Evolutionary conservation across 2,888 invertebrate species (phyloP).

Genomic region (Camponotus fellah): DNA sequence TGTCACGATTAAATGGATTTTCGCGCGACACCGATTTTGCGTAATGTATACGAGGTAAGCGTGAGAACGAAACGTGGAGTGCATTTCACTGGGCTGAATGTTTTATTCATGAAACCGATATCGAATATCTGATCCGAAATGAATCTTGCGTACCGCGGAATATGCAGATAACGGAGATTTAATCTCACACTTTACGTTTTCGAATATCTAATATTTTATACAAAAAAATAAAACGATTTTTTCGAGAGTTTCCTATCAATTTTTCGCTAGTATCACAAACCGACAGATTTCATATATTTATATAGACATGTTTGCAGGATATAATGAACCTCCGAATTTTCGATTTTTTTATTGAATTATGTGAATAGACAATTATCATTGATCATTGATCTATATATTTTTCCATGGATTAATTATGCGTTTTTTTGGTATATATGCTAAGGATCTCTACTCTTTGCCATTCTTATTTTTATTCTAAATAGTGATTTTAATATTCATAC

Average conservation of each 20-base stretch:
- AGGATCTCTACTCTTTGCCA: too few species aligned
- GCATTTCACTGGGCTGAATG: neutral
- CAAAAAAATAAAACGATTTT: neutral
- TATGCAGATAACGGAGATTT: neutral
- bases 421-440: too few species aligned
- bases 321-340: neutral
- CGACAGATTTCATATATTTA: neutral
- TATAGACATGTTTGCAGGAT: neutral
- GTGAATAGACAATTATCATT: too few species aligned
- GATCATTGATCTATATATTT: too few species aligned
- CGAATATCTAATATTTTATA: neutral
- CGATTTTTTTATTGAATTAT: too few species aligned
- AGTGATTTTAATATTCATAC: too few species aligned
- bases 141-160: neutral
- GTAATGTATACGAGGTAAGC: neutral
- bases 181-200: conserved; percentile 1
- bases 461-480: too few species aligned
- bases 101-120: conserved; percentile 26
- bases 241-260: neutral
- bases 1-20: neutral
- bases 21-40: neutral
- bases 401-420: too few species aligned
- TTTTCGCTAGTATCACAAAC: neutral
- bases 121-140: neutral
- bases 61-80: neutral